Percentiles rank a stretch among this genome's conserved stretches.
These are phyloP conservation scores for Zootermopsis nevadensis DNA, from an alignment of 2,888 invertebrate species.

Conservation along the genomic window DNA sequence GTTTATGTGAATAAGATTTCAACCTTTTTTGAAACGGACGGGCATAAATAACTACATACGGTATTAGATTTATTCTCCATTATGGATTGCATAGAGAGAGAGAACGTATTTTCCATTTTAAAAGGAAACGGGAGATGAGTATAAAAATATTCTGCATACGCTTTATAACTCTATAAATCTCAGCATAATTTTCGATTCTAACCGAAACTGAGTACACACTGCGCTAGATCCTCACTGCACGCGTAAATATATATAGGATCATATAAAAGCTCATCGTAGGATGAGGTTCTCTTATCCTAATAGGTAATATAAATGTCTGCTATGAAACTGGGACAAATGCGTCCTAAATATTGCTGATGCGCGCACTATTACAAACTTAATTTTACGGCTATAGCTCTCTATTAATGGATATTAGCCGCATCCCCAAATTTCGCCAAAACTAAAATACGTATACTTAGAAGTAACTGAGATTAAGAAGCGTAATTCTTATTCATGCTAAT, in stretches of 20 bases:
- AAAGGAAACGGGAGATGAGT: neutral
- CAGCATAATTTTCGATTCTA: constrained; percentile 14
- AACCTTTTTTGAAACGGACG: neutral
- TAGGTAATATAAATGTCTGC: constrained; percentile 22
- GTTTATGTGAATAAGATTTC: neutral
- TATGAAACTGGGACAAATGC: neutral
- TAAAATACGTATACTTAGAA: too few relatives aligned
- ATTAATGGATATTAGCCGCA: neutral
- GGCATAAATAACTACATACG: neutral
- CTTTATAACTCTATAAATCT: constrained; percentile 18
- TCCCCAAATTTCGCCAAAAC: neutral
- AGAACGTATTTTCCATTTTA: neutral
- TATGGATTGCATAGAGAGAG: neutral
- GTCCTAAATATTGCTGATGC: neutral
- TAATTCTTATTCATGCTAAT: too few relatives aligned
- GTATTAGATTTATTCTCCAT: neutral
- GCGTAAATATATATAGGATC: neutral
- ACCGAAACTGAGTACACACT: too few relatives aligned
- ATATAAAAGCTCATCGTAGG: neutral
- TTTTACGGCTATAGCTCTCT: neutral
- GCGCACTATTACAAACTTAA: neutral
- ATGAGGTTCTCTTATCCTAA: neutral
- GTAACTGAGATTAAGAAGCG: too few relatives aligned
- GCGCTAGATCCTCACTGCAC: neutral
- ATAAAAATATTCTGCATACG: too few relatives aligned